Conservation (phyloP, 2,797 vertebrate species). For the Columba guinea region DNA sequence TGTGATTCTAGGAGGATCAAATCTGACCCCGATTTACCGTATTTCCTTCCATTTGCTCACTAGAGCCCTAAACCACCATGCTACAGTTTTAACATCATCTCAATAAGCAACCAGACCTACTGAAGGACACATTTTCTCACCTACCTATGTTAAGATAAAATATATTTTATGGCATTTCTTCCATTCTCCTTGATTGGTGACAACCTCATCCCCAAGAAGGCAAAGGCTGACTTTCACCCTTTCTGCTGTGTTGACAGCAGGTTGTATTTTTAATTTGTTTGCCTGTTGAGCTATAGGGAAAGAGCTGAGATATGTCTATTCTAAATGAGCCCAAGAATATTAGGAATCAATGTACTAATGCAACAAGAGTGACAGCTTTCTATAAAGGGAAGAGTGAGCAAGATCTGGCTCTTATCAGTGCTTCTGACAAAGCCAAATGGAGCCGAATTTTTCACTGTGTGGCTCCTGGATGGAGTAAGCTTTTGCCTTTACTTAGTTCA, state of each 20-base stretch:
- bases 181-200: background rate
- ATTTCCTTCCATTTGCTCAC: background rate
- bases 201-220: fast-evolving
- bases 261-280: background rate
- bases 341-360: background rate
- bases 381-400: background rate
- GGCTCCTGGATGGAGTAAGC: background rate
- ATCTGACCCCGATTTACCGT: background rate
- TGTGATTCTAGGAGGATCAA: background rate
- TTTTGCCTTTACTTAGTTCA: background rate
- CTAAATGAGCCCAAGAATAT: background rate
- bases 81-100: background rate
- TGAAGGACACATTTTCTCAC: background rate
- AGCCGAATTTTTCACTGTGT: background rate
- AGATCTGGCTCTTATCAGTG: background rate
- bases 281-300: background rate
- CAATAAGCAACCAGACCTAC: background rate
- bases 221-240: background rate
- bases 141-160: background rate
- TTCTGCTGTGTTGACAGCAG: fast-evolving
- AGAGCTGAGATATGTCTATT: background rate
- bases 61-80: background rate
- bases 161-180: background rate
- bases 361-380: fast-evolving
- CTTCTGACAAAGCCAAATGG: background rate